Base-by-base conservation (phyloP, 2,797 vertebrate genomes). In the Cyclopterus lumpus region DNA sequence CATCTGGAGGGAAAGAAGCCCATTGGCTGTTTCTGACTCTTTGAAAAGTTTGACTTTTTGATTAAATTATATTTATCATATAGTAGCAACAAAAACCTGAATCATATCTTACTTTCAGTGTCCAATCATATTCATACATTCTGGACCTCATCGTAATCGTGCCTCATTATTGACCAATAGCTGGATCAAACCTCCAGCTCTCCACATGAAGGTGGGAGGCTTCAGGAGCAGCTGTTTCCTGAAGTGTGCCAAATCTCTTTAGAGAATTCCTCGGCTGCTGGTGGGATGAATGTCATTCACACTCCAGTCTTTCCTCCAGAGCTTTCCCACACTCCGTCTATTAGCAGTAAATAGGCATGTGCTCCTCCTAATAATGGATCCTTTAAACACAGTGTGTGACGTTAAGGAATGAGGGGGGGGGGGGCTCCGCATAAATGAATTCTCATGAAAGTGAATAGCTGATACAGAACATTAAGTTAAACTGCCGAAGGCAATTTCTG, bases 261-360 rank as follows among this genome's bases (percentile, higher is more conserved):
- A 16, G 83, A 67, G 62, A 61, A 65, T 73, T 15, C 10, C 22
- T 30, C 16, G 14, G 7, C 28, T 62, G 79, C 59, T 64, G 66
- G 55, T 73, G 34, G 36, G 53, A 9, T 38, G 28, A 8, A 36
- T 53, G 26, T 54, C 24, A 40, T 20, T 79, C 34, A 36, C 34
- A 38, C 20, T 55, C 73, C 71, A 91, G 89, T 0, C 90, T 92
- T 28, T 54, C 51, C 51, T 54, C 51, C 51, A 54, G 86, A 58
- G 93, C 89, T 77, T 93, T 94, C 0, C 93, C 93, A 91, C 93
- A 94, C 82, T 95, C 89, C 64, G 1, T 49, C 16, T 18, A 61
- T 62, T 66, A 30, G n/a, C 54, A 60, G 16, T 24, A 40, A 64
- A 40, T 0, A 44, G 15, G 24, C n/a, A 67, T 48, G 28, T 66